These are phyloP conservation scores for Manis javanica DNA, from an alignment of 2,797 vertebrate genomes.

Conservation along the genomic window DNA sequence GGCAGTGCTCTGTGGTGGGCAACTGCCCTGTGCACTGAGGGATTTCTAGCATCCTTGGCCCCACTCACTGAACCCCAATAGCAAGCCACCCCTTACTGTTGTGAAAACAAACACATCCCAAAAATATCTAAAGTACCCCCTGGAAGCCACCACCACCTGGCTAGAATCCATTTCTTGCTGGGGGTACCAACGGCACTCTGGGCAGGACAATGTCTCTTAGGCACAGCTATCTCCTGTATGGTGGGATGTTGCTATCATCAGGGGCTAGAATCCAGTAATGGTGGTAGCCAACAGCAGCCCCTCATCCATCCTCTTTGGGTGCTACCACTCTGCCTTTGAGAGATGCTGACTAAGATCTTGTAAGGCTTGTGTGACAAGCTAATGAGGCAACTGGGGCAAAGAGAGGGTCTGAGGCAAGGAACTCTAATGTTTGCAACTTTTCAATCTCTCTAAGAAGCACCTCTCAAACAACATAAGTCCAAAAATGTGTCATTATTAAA, in stretches of 20 bases:
- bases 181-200: neutral
- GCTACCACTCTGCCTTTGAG: neutral
- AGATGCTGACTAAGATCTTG: neutral
- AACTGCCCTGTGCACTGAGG: fast-evolving
- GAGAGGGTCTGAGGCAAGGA: neutral
- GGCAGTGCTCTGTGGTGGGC: neutral
- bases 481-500: neutral
- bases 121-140: neutral
- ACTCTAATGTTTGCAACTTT: neutral
- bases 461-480: neutral
- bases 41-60: neutral
- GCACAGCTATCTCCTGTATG: neutral
- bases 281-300: neutral
- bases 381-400: neutral
- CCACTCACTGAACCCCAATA: neutral
- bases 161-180: neutral
- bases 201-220: neutral
- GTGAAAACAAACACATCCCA: neutral
- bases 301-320: neutral
- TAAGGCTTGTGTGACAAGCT: neutral
- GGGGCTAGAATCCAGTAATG: neutral
- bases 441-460: neutral
- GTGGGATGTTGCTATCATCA: neutral
- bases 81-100: neutral
- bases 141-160: neutral